A percentile compares a stretch with the other conserved stretches of the same genome.
Conservation (phyloP, 2,797 vertebrate genomes). For the Megalops cyprinoides region DNA sequence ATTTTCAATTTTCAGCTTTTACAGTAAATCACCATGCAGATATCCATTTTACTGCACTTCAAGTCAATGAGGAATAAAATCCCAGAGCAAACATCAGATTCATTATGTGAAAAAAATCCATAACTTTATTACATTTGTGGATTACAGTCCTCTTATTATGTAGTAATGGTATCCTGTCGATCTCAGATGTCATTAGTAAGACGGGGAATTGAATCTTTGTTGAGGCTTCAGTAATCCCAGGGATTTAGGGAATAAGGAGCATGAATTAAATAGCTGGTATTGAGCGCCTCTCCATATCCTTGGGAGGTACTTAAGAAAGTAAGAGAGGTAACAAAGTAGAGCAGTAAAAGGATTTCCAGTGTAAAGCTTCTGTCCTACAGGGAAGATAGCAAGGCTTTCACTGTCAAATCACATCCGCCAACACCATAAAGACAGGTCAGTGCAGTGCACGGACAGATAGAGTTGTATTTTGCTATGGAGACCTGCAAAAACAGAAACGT, state of each 20-base stretch:
- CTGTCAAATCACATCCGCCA: background rate
- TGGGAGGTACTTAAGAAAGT: slow-evolving; percentile 14
- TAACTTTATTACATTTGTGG: background rate
- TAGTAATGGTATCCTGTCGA: slow-evolving; percentile 13
- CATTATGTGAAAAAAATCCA: background rate
- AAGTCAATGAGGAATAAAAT: background rate
- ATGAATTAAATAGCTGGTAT: slow-evolving; percentile 16
- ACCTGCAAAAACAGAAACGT: background rate
- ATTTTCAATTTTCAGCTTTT: background rate
- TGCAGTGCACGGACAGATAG: background rate
- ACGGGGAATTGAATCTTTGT: background rate
- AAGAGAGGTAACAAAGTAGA: background rate
- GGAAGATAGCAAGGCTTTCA: background rate
- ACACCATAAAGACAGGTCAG: background rate
- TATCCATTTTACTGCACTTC: background rate
- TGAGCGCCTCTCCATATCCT: background rate
- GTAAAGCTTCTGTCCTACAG: slow-evolving; percentile 20
- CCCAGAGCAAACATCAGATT: background rate
- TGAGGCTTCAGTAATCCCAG: slow-evolving; percentile 1
- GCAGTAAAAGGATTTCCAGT: slow-evolving; percentile 2
- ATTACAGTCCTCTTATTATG: background rate
- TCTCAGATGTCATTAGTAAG: slow-evolving; percentile 15
- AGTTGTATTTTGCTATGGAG: background rate
- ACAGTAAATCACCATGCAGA: background rate
- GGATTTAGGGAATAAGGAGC: background rate